Conservation (phyloP, 2,113 vertebrate genomes). For the Cygnus buccinator region DNA sequence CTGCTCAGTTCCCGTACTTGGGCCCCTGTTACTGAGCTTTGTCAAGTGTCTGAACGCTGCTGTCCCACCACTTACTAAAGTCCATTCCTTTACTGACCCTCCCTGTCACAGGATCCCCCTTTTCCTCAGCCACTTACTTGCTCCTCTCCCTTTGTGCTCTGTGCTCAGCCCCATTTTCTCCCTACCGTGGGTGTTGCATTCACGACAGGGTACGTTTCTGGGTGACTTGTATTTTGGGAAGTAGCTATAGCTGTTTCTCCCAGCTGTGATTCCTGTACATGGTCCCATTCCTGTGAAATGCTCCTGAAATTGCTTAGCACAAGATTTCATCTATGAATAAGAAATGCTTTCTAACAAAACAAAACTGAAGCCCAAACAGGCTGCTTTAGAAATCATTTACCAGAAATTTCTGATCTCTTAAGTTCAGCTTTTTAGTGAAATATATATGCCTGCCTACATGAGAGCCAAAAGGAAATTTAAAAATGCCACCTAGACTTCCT, state of each 20-base stretch:
- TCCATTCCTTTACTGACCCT: background rate
- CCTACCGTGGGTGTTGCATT: background rate
- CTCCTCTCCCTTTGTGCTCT: background rate
- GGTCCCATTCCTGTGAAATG: conserved; percentile 15
- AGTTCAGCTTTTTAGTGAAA: background rate
- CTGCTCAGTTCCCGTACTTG: background rate
- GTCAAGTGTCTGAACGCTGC: background rate
- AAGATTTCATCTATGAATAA: background rate
- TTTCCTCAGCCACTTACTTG: background rate
- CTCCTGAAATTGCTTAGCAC: background rate
- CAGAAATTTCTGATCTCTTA: background rate
- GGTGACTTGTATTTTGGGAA: conserved; percentile 36
- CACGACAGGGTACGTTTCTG: background rate
- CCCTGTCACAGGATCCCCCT: background rate
- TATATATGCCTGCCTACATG: background rate
- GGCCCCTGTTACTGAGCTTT: background rate
- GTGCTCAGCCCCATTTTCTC: background rate
- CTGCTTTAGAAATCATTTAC: background rate
- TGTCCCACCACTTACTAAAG: background rate
- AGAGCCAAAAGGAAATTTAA: background rate
- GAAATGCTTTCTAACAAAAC: background rate
- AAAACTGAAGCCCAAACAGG: background rate
- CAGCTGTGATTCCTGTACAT: background rate
- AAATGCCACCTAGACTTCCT: background rate
- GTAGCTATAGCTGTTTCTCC: conserved; percentile 2